These are phyloP conservation scores for Drosophila micromelanica DNA, from an alignment of 1,140 invertebrate species.

Conservation along the genomic window DNA sequence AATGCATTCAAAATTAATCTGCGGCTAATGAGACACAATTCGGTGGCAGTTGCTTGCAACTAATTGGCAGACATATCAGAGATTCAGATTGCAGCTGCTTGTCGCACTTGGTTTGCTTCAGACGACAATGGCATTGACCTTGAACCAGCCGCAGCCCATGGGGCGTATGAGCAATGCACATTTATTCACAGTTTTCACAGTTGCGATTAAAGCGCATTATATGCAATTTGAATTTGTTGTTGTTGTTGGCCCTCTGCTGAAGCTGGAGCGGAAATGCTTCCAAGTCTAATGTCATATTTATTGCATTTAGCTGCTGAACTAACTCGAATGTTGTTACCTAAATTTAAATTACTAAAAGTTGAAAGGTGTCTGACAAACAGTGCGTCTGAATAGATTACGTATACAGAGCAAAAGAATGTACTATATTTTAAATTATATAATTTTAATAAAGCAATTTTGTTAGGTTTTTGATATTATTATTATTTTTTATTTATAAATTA, in stretches of 20 bases:
- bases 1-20: slow-evolving; percentile 74
- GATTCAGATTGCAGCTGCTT: slow-evolving; percentile 25
- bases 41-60: slow-evolving; percentile 31
- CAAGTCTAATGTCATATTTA: slow-evolving; percentile 46
- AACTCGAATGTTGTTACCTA: neutral
- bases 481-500: too few relatives aligned
- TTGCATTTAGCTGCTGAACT: slow-evolving; percentile 15
- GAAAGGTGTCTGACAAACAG: neutral
- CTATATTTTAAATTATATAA: too few relatives aligned
- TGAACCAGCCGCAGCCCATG: slow-evolving; percentile 45
- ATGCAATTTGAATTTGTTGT: slow-evolving; percentile 38
- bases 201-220: neutral
- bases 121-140: slow-evolving; percentile 60
- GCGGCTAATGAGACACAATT: slow-evolving; percentile 70
- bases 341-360: neutral
- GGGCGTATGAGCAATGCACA: slow-evolving; percentile 38
- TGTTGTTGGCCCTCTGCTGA: slow-evolving; percentile 6
- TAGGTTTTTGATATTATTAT: too few relatives aligned
- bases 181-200: neutral
- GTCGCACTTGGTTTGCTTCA: slow-evolving; percentile 27
- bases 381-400: too few relatives aligned
- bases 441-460: too few relatives aligned
- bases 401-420: too few relatives aligned
- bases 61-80: slow-evolving; percentile 55
- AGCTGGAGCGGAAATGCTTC: slow-evolving; percentile 54